Evolutionary conservation across 35 echinoderm and acorn worm genomes (phyloP).

Genomic region (Apostichopus parvimensis): DNA sequence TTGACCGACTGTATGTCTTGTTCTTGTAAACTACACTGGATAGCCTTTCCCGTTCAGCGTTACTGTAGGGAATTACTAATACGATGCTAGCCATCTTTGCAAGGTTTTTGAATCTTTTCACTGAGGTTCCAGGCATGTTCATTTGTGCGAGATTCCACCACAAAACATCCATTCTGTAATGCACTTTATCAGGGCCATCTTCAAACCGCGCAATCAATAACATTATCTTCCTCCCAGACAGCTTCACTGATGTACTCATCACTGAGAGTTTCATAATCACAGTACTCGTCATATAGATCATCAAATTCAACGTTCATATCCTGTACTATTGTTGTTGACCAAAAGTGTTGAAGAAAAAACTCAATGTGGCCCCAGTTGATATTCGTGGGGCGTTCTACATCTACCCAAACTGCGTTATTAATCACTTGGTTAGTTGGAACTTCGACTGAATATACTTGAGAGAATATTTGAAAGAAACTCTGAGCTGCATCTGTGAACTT

Average conservation of each 20-base stretch:
- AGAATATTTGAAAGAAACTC: neutral
- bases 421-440: neutral
- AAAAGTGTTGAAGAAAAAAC: neutral
- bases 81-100: neutral
- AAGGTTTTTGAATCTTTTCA: neutral
- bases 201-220: neutral
- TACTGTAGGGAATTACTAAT: neutral
- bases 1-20: no score
- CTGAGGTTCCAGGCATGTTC: neutral
- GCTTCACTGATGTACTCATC: neutral
- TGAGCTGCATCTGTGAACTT: neutral
- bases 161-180: neutral
- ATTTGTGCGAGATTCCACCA: neutral
- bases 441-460: neutral
- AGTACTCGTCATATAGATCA: neutral
- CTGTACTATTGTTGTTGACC: neutral
- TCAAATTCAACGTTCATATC: neutral
- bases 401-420: neutral
- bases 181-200: neutral
- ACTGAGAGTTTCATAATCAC: neutral
- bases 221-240: neutral
- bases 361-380: neutral
- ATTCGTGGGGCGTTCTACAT: neutral
- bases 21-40: neutral
- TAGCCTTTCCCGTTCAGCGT: neutral